Percentiles rank a stretch among this genome's conserved stretches.
Conservation (phyloP, 2,113 vertebrate genomes). For the Halichoerus grypus region DNA sequence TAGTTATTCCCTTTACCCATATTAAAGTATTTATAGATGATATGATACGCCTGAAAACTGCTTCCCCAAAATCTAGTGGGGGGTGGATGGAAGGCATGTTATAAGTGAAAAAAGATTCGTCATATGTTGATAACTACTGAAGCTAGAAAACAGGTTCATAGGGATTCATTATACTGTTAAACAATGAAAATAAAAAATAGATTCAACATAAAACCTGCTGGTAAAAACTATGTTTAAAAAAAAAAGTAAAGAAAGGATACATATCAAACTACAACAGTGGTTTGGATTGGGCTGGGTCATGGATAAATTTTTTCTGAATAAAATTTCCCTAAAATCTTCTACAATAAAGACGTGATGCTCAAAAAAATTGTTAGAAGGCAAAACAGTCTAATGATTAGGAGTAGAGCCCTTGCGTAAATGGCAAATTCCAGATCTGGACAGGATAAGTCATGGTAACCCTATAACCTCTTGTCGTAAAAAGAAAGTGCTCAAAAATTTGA, state of each 20-base stretch:
- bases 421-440: background rate
- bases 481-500: background rate
- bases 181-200: background rate
- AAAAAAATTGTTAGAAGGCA: background rate
- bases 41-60: background rate
- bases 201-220: background rate
- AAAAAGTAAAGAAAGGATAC: background rate
- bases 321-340: background rate
- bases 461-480: background rate
- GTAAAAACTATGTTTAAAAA: conserved; percentile 19
- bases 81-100: background rate
- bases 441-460: background rate
- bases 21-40: background rate
- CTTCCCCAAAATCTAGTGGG: background rate
- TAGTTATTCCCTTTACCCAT: background rate
- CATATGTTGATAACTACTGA: background rate
- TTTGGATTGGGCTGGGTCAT: background rate
- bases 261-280: background rate
- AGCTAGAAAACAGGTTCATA: background rate
- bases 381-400: conserved; percentile 24
- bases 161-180: background rate
- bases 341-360: background rate
- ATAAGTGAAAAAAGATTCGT: background rate
- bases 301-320: background rate
- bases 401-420: background rate